phyloP scores from a whole-genome alignment of 2,888 invertebrate species.

The Pristionchus arcanus region DNA sequence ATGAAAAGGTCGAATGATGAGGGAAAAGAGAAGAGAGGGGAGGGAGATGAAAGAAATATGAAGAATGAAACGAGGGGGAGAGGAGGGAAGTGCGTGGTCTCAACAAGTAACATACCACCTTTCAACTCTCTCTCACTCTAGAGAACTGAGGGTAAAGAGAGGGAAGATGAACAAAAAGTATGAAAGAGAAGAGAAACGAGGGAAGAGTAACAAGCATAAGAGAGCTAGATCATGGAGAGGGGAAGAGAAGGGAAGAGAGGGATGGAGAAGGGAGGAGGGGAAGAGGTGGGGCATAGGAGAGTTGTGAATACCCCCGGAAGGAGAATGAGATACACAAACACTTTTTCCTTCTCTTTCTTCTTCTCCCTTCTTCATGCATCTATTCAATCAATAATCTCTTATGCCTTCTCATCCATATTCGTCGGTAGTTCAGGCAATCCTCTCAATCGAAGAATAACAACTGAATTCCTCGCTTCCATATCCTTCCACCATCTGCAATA shows the following conservation, averaged over 20 bases:
- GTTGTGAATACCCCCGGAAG: slow-evolving; percentile 1
- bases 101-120: slow-evolving; percentile 31
- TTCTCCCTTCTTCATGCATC: background rate
- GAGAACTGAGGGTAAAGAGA: slow-evolving; percentile 25
- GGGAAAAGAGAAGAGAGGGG: background rate
- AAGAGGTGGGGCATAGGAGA: background rate
- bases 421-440: slow-evolving; percentile 18
- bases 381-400: background rate
- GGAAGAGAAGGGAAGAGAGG: background rate
- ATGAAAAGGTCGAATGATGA: slow-evolving; percentile 7
- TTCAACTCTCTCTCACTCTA: background rate
- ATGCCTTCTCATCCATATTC: slow-evolving; percentile 31
- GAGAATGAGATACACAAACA: slow-evolving; percentile 33
- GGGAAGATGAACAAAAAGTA: slow-evolving; percentile 40
- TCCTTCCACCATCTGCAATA: slow-evolving; percentile 86
- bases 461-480: slow-evolving; percentile 67
- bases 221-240: slow-evolving; percentile 17
- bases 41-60: slow-evolving; percentile 1
- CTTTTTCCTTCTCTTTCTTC: background rate
- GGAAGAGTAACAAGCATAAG: slow-evolving; percentile 16
- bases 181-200: slow-evolving; percentile 26
- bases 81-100: slow-evolving; percentile 1
- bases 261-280: background rate
- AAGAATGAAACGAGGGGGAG: slow-evolving; percentile 3
- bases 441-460: slow-evolving; percentile 37